These are phyloP conservation scores for Acrobasis suavella DNA, from an alignment of 2,888 invertebrate species.

Conservation along the genomic window DNA sequence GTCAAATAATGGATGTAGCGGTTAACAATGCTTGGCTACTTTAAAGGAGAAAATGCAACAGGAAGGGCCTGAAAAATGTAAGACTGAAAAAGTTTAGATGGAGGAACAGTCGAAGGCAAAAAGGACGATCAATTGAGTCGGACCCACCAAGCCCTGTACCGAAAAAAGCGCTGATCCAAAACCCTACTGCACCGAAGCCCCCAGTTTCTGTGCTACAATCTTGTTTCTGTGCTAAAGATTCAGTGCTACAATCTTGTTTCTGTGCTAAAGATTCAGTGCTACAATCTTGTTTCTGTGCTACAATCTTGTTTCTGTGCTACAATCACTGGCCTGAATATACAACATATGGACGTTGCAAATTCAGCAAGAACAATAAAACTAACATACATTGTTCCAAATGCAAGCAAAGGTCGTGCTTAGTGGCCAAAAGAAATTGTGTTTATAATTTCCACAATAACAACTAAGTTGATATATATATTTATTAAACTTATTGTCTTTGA, in stretches of 20 bases:
- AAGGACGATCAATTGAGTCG: constrained; percentile 25
- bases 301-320: too few relatives aligned
- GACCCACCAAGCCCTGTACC: constrained; percentile 25
- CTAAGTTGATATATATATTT: too few relatives aligned
- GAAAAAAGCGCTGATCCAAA: constrained; percentile 25
- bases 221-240: too few relatives aligned
- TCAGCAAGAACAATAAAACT: constrained; percentile 24
- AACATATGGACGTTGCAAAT: constrained; percentile 26
- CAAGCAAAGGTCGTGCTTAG: constrained; percentile 27
- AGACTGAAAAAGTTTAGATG: constrained; percentile 20
- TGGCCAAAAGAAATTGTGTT: constrained; percentile 27
- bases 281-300: too few relatives aligned
- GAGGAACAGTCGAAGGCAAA: constrained; percentile 23
- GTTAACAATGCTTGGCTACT: constrained; percentile 27
- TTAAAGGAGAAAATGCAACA: constrained; percentile 25
- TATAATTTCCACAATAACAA: constrained; percentile 24
- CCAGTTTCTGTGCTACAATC: constrained; percentile 20
- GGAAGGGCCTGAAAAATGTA: constrained; percentile 8
- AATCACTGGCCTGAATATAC: constrained; percentile 26
- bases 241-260: too few relatives aligned
- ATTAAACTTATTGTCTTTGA: too few relatives aligned
- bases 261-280: too few relatives aligned
- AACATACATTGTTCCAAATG: constrained; percentile 27
- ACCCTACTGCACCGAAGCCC: constrained; percentile 22
- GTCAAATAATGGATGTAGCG: constrained; percentile 23